These are phyloP conservation scores for Nipponia nippon DNA, from an alignment of 2,113 vertebrate genomes.

Conservation along the genomic window DNA sequence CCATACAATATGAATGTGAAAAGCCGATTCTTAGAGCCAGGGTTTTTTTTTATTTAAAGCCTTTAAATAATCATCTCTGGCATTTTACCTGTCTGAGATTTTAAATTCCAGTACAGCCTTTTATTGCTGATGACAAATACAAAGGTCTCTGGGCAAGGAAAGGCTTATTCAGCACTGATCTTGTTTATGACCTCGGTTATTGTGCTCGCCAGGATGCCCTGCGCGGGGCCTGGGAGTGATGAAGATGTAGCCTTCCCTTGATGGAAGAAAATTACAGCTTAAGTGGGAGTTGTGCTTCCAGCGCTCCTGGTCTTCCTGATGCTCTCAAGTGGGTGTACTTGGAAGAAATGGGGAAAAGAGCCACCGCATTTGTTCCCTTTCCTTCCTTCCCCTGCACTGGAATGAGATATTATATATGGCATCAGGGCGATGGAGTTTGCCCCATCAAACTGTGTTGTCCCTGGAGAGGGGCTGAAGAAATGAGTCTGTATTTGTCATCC, in stretches of 20 bases:
- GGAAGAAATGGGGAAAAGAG: neutral
- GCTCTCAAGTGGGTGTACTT: neutral
- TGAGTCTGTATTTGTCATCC: neutral
- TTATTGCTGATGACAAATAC: conserved; percentile 42
- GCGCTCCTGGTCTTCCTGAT: neutral
- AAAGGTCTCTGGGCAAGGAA: conserved; percentile 10
- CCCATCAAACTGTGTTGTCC: neutral
- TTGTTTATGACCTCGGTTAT: neutral
- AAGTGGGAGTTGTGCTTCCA: neutral
- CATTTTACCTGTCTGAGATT: conserved; percentile 28
- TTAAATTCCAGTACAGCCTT: conserved; percentile 6
- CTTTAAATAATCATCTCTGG: conserved; percentile 46
- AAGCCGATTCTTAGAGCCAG: neutral
- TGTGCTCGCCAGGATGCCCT: neutral
- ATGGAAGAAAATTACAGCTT: neutral
- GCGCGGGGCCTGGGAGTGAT: fast-evolving
- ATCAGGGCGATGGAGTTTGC: neutral
- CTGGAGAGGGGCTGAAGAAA: neutral
- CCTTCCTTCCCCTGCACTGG: neutral
- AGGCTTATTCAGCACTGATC: conserved; percentile 9
- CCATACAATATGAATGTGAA: neutral
- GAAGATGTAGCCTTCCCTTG: neutral
- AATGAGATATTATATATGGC: neutral
- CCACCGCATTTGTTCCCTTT: fast-evolving
- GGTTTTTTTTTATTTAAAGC: neutral